phyloP scores from a whole-genome alignment of 2,797 vertebrate species.

The Monodelphis domestica region DNA sequence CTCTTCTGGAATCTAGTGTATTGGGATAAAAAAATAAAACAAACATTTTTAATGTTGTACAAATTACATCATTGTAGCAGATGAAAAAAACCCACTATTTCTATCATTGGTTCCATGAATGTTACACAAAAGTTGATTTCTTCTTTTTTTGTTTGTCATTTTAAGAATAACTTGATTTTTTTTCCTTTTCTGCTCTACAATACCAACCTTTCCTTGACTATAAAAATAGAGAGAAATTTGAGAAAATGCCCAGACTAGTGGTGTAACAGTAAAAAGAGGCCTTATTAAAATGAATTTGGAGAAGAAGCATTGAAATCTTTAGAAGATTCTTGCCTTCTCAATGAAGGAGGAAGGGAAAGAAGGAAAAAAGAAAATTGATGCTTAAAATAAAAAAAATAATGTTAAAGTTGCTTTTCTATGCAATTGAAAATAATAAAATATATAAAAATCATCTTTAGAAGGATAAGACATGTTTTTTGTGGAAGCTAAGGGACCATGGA shows the following conservation, averaged over 20 bases:
- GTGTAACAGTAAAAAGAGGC: neutral
- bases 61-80: too few species aligned
- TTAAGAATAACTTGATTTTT: neutral
- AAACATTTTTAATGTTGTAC: neutral
- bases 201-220: neutral
- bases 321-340: too few species aligned
- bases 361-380: too few species aligned
- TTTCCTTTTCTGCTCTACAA: neutral
- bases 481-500: neutral
- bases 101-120: neutral
- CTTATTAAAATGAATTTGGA: neutral
- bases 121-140: neutral
- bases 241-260: neutral
- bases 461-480: neutral
- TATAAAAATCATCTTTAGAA: too few species aligned
- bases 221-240: too few species aligned
- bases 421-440: too few species aligned
- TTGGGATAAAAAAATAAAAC: neutral
- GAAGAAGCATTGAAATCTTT: neutral
- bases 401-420: too few species aligned
- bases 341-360: too few species aligned
- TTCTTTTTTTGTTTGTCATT: neutral
- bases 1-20: neutral
- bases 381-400: too few species aligned
- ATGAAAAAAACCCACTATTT: neutral